Conservation (phyloP, 2,888 invertebrate genomes). For the Xanthia togata region DNA sequence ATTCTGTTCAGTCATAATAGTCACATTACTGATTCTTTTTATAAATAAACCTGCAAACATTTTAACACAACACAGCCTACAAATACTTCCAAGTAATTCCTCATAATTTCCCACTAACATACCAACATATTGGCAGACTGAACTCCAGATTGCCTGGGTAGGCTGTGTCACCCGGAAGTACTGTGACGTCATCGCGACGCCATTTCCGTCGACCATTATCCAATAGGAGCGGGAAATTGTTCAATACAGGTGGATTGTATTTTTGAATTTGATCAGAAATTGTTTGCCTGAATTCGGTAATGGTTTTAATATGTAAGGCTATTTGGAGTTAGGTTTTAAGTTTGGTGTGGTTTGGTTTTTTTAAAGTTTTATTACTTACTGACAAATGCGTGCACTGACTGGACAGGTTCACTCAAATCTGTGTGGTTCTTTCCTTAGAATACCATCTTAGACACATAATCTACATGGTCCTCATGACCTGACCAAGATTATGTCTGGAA, state of each 20-base stretch:
- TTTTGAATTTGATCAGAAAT: conserved; percentile 20
- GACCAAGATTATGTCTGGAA: no score
- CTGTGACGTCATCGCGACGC: conserved; percentile 81
- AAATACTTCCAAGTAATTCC: background rate
- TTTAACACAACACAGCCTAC: background rate
- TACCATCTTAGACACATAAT: no score
- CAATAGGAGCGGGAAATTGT: conserved; percentile 80
- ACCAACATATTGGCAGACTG: conserved; percentile 37
- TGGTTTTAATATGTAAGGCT: background rate
- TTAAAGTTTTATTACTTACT: no score
- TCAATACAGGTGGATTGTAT: conserved; percentile 59
- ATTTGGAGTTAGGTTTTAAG: background rate
- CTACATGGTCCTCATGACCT: no score
- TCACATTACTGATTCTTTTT: background rate
- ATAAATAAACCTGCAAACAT: background rate
- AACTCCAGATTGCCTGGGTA: conserved; percentile 49
- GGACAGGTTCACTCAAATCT: no score
- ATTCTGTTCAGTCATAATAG: background rate
- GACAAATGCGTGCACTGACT: no score
- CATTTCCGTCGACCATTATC: conserved; percentile 83
- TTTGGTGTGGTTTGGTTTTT: no score
- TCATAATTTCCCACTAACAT: conserved; percentile 18
- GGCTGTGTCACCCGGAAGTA: conserved; percentile 66
- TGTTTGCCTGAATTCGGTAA: conserved; percentile 4
- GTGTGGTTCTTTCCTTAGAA: no score